Percentiles rank a stretch among this genome's conserved stretches.
Conservation (phyloP, 2,113 vertebrate species). For the Nymphicus hollandicus region DNA sequence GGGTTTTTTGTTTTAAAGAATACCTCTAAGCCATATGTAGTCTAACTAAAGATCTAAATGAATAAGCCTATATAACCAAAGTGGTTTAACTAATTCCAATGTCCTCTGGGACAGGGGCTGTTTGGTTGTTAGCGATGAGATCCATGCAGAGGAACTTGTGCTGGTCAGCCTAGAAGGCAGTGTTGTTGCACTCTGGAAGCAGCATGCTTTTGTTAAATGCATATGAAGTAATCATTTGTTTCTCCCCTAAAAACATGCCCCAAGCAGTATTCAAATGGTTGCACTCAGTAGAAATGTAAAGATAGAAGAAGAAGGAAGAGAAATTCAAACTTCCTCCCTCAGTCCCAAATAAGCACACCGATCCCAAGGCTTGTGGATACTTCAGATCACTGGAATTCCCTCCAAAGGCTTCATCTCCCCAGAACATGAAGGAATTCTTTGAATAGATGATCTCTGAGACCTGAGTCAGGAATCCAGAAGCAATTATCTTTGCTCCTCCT, state of each 20-base stretch:
- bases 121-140: background rate
- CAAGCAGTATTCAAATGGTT: background rate
- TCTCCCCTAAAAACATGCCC: background rate
- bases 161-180: background rate
- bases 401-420: background rate
- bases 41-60: background rate
- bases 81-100: background rate
- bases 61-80: background rate
- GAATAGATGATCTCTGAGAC: background rate
- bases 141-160: background rate
- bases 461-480: background rate
- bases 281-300: background rate
- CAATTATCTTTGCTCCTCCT: background rate
- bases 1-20: background rate
- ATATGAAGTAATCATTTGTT: background rate
- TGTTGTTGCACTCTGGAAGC: background rate
- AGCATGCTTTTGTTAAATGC: background rate
- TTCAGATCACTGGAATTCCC: background rate
- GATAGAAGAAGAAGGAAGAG: conserved; percentile 1
- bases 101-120: background rate
- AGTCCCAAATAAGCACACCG: background rate
- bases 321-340: background rate
- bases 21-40: background rate
- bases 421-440: background rate
- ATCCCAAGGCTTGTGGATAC: background rate